Evolutionary conservation across 2,888 invertebrate species (phyloP), one percentile per base, ranked within the genome.

Genomic region (Erannis defoliaria): DNA sequence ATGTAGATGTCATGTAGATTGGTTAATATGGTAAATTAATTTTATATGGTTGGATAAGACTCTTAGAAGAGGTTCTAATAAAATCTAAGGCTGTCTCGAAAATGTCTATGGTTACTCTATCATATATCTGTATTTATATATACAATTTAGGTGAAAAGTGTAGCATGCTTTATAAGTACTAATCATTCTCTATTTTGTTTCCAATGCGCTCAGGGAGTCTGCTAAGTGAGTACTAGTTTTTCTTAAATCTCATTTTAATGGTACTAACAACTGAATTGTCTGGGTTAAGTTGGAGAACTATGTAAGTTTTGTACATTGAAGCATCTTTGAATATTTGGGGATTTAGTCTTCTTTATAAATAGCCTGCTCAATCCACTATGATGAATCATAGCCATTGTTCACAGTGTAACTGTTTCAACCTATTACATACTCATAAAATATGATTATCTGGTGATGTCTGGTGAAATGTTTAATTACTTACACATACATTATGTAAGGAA

Each of bases 171-270:
- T 60, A 45, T 62, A 67, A 65, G 68, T 63, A 81, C 76, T 85
- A 86, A 87, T 83, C 56, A 37, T 70, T 54, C 63, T 77, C 50
- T 78, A 66, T 88, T 92, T 90, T 87, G 77, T 88, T 89, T 90
- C 75, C 85, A 85, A 89, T 82, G 91, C 92, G 79, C 77, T 81
- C 92, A 94, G 94, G 89, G 94, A 94, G 85, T 93, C 94, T 57
- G 94, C 94, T 81, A 93, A 94, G 94, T 94, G 77, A 94, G 94
- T 94, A 90, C 26, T 48, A 29, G 42, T 74, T 64, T 53, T 61
- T 71, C 49, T 54, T 62, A 46, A 18, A 57, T 57, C 31, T 37
- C n/a, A 40, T 58, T 42, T 45, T 8, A 37, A 21, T 55, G 26
- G 35, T 55, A 64, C 61, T 72, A 69, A 69, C 64, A 64, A 63